phyloP scores from a whole-genome alignment of 2,797 vertebrate species.

The Sebastes elongatus region DNA sequence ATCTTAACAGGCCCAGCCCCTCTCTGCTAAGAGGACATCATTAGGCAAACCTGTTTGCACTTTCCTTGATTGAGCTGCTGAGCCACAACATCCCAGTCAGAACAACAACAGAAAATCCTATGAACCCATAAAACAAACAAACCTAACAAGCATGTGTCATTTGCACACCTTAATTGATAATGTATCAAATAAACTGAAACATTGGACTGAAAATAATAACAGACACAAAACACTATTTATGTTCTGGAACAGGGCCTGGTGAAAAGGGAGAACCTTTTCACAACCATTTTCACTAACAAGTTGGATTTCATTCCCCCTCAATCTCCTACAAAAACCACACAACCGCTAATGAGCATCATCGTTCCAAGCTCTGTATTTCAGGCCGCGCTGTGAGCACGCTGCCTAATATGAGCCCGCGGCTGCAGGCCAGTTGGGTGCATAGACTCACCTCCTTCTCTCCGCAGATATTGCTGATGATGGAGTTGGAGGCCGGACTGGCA shows the following conservation, averaged over 20 bases:
- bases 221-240: not conserved
- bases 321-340: conserved; percentile 24
- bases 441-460: conserved; percentile 97
- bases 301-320: conserved; percentile 19
- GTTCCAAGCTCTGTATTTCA: conserved; percentile 17
- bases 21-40: not conserved
- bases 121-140: not conserved
- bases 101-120: not conserved
- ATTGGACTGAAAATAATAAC: not conserved
- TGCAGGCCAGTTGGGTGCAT: not conserved
- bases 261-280: not conserved
- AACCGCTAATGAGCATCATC: conserved; percentile 43
- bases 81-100: not conserved
- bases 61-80: not conserved
- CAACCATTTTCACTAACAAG: conserved; percentile 33
- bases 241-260: not conserved
- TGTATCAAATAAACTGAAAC: not conserved
- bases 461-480: conserved; percentile 99
- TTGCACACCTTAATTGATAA: not conserved
- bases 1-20: not conserved
- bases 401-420: not conserved
- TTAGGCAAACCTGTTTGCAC: not conserved
- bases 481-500: conserved; percentile 96
- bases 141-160: not conserved
- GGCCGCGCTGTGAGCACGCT: not conserved